phyloP scores from a whole-genome alignment of 2,797 vertebrate species.

The Takifugu rubripes region DNA sequence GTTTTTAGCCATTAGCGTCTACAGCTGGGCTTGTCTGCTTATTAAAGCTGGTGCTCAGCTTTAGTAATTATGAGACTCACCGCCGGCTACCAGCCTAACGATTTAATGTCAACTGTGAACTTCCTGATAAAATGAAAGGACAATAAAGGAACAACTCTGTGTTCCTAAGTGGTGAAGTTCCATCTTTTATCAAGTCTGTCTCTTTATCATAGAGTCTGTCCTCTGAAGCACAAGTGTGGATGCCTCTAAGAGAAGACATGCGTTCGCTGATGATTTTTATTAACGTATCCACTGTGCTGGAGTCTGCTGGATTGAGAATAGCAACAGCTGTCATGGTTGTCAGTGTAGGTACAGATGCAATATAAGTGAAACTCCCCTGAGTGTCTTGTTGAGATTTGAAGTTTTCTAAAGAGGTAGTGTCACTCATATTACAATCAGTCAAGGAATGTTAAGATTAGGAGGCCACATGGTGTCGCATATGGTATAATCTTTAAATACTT shows the following conservation, averaged over 20 bases:
- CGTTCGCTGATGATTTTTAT: constrained; percentile 20
- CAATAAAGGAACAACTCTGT: too few species aligned
- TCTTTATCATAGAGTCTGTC: constrained; percentile 9
- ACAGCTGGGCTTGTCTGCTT: constrained; percentile 56
- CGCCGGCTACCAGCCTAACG: not conserved
- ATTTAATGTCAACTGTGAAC: too few species aligned
- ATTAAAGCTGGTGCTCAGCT: constrained; percentile 51
- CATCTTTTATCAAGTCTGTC: constrained; percentile 7
- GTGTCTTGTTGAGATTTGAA: too few species aligned
- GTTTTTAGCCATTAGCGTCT: constrained; percentile 60
- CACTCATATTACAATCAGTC: too few species aligned
- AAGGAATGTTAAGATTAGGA: too few species aligned
- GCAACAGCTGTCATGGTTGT: constrained; percentile 44
- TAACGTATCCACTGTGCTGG: constrained; percentile 24
- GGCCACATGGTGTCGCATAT: too few species aligned
- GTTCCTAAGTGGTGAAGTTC: constrained; percentile 8
- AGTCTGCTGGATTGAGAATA: constrained; percentile 43
- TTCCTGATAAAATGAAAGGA: too few species aligned
- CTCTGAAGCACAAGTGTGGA: constrained; percentile 10
- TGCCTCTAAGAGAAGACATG: constrained; percentile 23
- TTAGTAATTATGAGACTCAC: constrained; percentile 21
- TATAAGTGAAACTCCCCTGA: constrained; percentile 16
- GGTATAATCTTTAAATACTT: too few species aligned
- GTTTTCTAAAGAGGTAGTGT: too few species aligned
- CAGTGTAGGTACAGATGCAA: constrained; percentile 36